Conservation (phyloP, 1,140 invertebrate genomes). For the Maconellicoccus hirsutus region DNA sequence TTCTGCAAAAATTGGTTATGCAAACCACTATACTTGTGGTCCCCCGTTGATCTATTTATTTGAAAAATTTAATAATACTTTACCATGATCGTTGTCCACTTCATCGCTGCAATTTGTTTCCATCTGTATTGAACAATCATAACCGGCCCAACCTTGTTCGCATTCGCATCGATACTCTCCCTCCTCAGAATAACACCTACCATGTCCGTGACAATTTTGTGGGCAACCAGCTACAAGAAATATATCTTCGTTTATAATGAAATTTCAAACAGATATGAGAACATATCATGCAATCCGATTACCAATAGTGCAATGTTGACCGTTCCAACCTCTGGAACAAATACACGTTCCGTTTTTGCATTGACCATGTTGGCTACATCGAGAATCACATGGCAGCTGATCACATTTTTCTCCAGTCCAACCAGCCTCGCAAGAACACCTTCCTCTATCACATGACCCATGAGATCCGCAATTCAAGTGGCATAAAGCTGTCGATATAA, state of each 20-base stretch:
- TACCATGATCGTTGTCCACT: conserved; percentile 93
- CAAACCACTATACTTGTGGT: not conserved
- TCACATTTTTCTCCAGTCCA: conserved; percentile 88
- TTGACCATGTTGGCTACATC: conserved; percentile 88
- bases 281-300: conserved; percentile 43
- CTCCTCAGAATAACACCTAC: conserved; percentile 71
- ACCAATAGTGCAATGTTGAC: conserved; percentile 89
- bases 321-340: conserved; percentile 95
- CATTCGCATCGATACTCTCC: conserved; percentile 87
- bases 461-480: conserved; percentile 81
- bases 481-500: conserved; percentile 71
- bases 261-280: not conserved
- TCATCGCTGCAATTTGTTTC: conserved; percentile 89
- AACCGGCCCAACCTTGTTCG: conserved; percentile 79
- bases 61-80: conserved; percentile 28
- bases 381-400: conserved; percentile 72
- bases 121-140: conserved; percentile 75
- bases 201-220: conserved; percentile 81
- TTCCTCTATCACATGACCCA: conserved; percentile 77
- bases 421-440: conserved; percentile 75
- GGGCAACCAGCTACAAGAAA: conserved; percentile 75
- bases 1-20: too few relatives aligned
- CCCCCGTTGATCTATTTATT: not conserved
- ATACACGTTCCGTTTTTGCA: conserved; percentile 95
- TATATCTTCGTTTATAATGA: not conserved